Evolutionary conservation across 2,888 invertebrate genomes (phyloP), one percentile per base, ranked within the genome.

Genomic region (Euproctis similis): DNA sequence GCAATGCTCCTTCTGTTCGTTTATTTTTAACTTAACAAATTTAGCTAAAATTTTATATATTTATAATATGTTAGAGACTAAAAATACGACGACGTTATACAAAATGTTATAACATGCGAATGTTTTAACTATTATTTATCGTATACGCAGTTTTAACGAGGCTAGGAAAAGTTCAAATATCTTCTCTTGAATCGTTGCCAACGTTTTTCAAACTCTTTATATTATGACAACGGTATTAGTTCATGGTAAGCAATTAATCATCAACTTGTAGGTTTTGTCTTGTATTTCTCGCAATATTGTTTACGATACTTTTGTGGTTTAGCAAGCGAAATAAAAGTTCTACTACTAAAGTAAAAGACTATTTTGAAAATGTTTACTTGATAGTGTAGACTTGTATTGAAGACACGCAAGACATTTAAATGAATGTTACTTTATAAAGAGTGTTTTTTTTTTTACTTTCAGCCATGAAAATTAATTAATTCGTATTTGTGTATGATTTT

Each of bases 201-300:
- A 29, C 22, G n/a, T n/a, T 8, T 28, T 35, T 11, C 17, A 5
- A 39, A 39, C 29, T 39, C n/a, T 41, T 39, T 38, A 35, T 43
- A 43, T n/a, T n/a, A n/a, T 36, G 31, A 39, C 31, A 39, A 36
- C 36, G 26, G 30, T 36, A 42, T 28, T 43, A 39, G 31, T 46
- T 43, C 39, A 39, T 34, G 28, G 29, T 26, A 39, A 31, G 31
- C 31, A 34, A 39, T 49, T 28, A 32, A 49, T 43, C 48, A 41
- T 32, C 33, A 43, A 34, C 27, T 39, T 36, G 9, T n/a, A n/a
- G n/a, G n/a, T n/a, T n/a, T n/a, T n/a, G n/a, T n/a, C n/a, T n/a
- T n/a, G n/a, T n/a, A n/a, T n/a, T n/a, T n/a, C n/a, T n/a, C n/a
- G n/a, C n/a, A n/a, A n/a, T n/a, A n/a, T n/a, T n/a, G n/a, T n/a